Conservation (phyloP, 92 coral and sea anemone genomes). For the Meandrina meandrites region DNA sequence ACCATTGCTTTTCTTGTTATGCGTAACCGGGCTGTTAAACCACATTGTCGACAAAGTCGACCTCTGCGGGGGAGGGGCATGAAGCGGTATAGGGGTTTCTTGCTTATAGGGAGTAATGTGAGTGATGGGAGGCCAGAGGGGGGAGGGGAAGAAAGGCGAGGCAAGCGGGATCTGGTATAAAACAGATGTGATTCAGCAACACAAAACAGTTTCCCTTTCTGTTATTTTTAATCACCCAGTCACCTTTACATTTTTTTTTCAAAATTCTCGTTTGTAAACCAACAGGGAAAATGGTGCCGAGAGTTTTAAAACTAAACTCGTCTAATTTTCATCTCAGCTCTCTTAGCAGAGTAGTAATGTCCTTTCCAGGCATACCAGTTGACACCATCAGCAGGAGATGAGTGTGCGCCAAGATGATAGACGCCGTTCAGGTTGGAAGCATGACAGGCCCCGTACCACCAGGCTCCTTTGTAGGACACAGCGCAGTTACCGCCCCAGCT, state of each 20-base stretch:
- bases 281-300: background rate
- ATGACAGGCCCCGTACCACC: conserved; percentile 35
- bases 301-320: conserved; percentile 17
- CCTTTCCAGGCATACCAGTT: conserved; percentile 35
- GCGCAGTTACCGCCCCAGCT: conserved; percentile 18
- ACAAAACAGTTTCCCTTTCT: background rate
- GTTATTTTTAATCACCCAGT: background rate
- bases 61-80: no score
- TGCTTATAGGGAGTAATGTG: no score
- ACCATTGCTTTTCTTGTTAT: no score
- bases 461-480: background rate
- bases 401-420: conserved; percentile 25
- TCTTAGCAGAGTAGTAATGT: conserved; percentile 35
- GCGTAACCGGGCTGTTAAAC: no score
- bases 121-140: no score
- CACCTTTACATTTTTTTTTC: background rate
- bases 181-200: no score
- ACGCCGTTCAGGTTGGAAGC: conserved; percentile 33
- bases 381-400: conserved; percentile 26
- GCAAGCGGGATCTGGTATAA: no score
- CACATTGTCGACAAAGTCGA: no score
- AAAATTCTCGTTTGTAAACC: background rate
- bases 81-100: no score
- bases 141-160: no score
- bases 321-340: no score